Base-by-base conservation (phyloP, 2,888 invertebrate species). In the Latheticus oryzae region DNA sequence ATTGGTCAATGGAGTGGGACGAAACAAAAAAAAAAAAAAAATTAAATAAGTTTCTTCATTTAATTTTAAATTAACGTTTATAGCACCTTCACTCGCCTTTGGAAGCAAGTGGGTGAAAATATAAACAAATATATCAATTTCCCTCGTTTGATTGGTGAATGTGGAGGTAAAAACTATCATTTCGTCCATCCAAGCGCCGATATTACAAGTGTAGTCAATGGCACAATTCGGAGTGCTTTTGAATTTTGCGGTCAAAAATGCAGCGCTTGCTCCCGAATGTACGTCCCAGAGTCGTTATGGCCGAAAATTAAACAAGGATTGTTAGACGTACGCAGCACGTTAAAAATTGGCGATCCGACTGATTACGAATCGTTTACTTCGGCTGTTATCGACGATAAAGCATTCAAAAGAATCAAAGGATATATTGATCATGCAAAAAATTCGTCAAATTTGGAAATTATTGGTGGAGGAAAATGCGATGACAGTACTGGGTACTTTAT, bases 81-180 rank as follows among this genome's bases (percentile, higher is more conserved):
- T 68, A 90, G 89, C 56, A 97, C 97, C 13, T 97, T 97, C 78
- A 91, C 91, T 73, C 87, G 90, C 68, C 78, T 99, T 33, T 99
- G 97, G 97, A 87, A 87, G 67, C 91, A 93, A 77, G 95, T 97
- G 17, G 97, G 93, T 9, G 82, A 91, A 61, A 97, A 97, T 75
- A 84, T 99, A 30, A 83, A 85, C 66, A 85, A 78, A 1, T 99
- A 97, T 77, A 83, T 80, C 30, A 94, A 93, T 74, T 99, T 95
- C 78, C 99, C 99, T 0, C 86, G 97, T 64, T 80, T 99, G 48
- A 90, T 97, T 70, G 91, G 93, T 58, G 99, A 99, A 81, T 98
- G 97, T 79, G 99, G 99, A 45, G 99, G 99, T 16, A 99, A 99
- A 79, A 99, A 99, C 81, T 99, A 92, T 78, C 99, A 99, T 78